phyloP scores from a whole-genome alignment of 2,797 vertebrate species.

The Phrynocephalus vlangalii region DNA sequence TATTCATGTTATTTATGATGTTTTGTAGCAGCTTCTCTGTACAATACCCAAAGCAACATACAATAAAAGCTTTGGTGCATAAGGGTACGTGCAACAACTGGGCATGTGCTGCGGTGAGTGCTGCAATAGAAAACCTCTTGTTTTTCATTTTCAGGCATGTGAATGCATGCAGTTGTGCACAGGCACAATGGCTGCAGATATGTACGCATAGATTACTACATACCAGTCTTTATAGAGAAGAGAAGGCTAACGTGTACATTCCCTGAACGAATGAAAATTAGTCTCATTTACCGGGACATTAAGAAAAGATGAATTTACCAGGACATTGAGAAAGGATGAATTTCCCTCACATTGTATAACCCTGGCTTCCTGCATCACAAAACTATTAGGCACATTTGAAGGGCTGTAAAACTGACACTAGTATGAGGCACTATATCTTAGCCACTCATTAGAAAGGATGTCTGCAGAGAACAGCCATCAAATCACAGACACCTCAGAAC shows the following conservation, averaged over 20 bases:
- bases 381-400: neutral
- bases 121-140: neutral
- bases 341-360: neutral
- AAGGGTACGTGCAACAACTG: neutral
- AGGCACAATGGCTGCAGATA: neutral
- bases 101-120: neutral
- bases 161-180: neutral
- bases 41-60: neutral
- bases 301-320: neutral
- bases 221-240: neutral
- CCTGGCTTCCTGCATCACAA: neutral
- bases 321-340: neutral
- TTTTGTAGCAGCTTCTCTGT: neutral
- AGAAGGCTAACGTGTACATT: neutral
- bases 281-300: neutral
- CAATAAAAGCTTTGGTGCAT: neutral
- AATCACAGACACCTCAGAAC: neutral
- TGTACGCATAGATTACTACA: neutral
- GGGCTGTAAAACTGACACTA: neutral
- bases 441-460: neutral
- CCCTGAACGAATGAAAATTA: neutral
- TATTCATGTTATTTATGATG: slow-evolving; percentile 11
- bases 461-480: neutral
- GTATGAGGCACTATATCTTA: neutral
- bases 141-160: neutral